phyloP scores from a whole-genome alignment of 2,113 vertebrate species.

The Cnemophilus loriae region DNA sequence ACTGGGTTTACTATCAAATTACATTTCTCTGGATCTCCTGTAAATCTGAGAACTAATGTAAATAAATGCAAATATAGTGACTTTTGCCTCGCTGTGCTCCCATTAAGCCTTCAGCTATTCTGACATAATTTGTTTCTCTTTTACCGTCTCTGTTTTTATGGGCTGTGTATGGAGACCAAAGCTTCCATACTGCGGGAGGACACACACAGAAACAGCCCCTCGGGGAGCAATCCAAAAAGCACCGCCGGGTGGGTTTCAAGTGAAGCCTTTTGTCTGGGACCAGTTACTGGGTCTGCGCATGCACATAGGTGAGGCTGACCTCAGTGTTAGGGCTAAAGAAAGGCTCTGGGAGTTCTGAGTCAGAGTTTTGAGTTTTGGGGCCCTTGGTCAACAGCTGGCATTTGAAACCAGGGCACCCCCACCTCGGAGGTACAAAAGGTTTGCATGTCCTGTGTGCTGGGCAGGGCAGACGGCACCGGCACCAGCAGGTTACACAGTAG shows the following conservation, averaged over 20 bases:
- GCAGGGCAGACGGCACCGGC: rapidly evolving
- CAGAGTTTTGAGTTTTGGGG: too few relatives aligned
- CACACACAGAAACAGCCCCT: background rate
- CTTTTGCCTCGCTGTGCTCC: background rate
- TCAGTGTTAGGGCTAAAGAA: background rate
- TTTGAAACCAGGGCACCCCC: background rate
- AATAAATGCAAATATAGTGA: conserved; percentile 1
- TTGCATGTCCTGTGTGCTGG: background rate
- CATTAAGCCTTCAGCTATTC: conserved; percentile 9
- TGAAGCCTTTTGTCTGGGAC: background rate
- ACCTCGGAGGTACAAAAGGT: background rate
- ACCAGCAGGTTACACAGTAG: background rate
- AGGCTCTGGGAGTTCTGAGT: background rate
- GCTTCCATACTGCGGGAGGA: background rate
- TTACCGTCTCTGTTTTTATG: background rate
- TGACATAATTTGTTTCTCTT: conserved; percentile 22
- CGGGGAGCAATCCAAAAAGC: background rate
- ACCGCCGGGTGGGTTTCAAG: background rate
- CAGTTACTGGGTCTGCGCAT: background rate
- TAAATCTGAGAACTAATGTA: conserved; percentile 26
- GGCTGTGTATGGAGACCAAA: background rate
- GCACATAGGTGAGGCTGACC: rapidly evolving
- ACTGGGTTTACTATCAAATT: conserved; percentile 5
- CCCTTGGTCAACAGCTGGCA: background rate
- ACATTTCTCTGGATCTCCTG: background rate